Evolutionary conservation across 2,113 vertebrate genomes (phyloP), one percentile per base, ranked within the genome.

Genomic region (Accipiter cooperii): DNA sequence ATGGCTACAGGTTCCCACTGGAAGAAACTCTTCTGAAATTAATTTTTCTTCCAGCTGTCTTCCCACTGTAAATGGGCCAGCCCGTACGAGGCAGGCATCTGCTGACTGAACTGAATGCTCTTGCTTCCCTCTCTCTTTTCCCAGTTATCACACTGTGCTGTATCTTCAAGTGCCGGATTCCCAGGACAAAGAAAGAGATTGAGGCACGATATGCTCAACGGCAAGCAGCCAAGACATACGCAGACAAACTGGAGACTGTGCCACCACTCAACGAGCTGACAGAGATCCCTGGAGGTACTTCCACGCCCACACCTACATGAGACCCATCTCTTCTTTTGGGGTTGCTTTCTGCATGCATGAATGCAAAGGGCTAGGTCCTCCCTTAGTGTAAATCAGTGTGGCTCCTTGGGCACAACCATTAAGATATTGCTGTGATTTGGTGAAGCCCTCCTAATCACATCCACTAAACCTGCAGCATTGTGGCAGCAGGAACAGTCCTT

Each of bases 161-260:
- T 65, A 99, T 99, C 96, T 99, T 99, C 98, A 99, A 99, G 97
- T 99, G 99, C 84, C 99, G 99, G 0, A 99, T 99, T 61, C 99
- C 99, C 0, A 98, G 99, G 36, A 99, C 99, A 12, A 99, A 98
- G 97, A 99, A 99, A 94, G 99, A 99, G 98, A 99, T 99, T 1
- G 99, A 99, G 84, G 99, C 99, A 1, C 98, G 99, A 2, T 98
- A 99, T 5, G 98, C 98, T 5, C 99, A 99, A 89, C 98, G 99
- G 20, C 97, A 97, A 86, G 99, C 99, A 0, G 99, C 99, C 86
- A 99, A 99, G 93, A 98, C 95, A 26, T 99, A 99, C 7, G 99
- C 99, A 2, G 98, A 99, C 98, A 99, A 99, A 2, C 98, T 99
- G 92, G 99, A 99, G 76, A 99, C 98, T 0, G 99, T 99, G 83